phyloP scores from a whole-genome alignment of 2,797 vertebrate genomes.

The Oryzias sinensis region DNA sequence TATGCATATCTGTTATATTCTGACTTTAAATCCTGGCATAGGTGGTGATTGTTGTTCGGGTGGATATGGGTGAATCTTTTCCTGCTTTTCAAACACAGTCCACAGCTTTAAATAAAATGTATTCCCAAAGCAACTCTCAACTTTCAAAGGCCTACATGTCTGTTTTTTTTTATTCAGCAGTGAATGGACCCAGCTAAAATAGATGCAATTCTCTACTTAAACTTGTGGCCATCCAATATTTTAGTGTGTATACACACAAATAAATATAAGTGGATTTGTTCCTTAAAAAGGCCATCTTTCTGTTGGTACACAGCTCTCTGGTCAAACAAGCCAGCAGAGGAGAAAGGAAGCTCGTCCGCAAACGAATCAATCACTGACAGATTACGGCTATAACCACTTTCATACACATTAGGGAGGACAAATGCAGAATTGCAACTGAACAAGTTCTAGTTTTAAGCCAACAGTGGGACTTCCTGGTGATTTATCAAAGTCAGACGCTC shows the following conservation, averaged over 20 bases:
- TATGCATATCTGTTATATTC: slow-evolving; percentile 35
- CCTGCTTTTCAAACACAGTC: slow-evolving; percentile 15
- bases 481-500: slow-evolving; percentile 99
- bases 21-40: slow-evolving; percentile 12
- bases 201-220: slow-evolving; percentile 69
- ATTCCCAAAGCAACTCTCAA: slow-evolving; percentile 36
- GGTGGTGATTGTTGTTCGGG: slow-evolving; percentile 17
- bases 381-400: slow-evolving; percentile 99
- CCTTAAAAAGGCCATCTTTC: slow-evolving; percentile 87
- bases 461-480: slow-evolving; percentile 99
- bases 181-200: slow-evolving; percentile 61
- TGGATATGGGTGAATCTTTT: slow-evolving; percentile 20
- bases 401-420: slow-evolving; percentile 99
- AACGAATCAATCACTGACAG: slow-evolving; percentile 99
- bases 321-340: slow-evolving; percentile 74
- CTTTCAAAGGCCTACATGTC: slow-evolving; percentile 52
- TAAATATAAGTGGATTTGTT: slow-evolving; percentile 86
- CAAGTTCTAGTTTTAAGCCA: slow-evolving; percentile 99
- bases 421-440: slow-evolving; percentile 99
- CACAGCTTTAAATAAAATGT: slow-evolving; percentile 40
- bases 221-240: slow-evolving; percentile 62
- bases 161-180: slow-evolving; percentile 64
- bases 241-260: slow-evolving; percentile 75
- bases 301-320: slow-evolving; percentile 82
- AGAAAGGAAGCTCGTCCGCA: slow-evolving; percentile 87